Conservation (phyloP, 2,888 invertebrate species). For the Caenorhabditis drosophilae region DNA sequence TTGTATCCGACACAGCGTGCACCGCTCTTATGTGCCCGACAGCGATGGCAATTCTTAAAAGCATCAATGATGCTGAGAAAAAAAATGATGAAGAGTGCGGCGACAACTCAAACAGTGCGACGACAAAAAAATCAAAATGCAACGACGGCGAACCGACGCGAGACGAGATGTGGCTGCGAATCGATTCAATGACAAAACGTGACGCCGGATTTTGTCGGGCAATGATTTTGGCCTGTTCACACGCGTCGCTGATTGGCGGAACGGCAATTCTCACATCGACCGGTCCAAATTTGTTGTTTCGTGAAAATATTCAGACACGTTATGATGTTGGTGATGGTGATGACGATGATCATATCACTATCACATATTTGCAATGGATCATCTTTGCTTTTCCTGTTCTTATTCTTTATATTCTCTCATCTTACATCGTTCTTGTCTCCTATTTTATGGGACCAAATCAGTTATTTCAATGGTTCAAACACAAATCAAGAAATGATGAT, state of each 20-base stretch:
- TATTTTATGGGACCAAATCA: conserved; percentile 34
- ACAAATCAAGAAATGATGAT: conserved; percentile 7
- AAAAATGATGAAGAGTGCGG: conserved; percentile 14
- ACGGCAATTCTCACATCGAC: conserved; percentile 49
- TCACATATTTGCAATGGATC: conserved; percentile 50
- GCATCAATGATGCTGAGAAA: conserved; percentile 30
- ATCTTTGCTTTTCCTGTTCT: conserved; percentile 47
- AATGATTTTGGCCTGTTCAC: conserved; percentile 42
- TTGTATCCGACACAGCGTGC: conserved; percentile 63
- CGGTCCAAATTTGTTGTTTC: conserved; percentile 47
- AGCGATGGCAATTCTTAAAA: conserved; percentile 79
- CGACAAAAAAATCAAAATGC: not conserved
- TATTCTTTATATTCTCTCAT: conserved; percentile 39
- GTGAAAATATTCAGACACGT: conserved; percentile 39
- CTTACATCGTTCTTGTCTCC: conserved; percentile 41
- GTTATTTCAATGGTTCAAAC: conserved; percentile 16
- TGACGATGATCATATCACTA: conserved; percentile 28
- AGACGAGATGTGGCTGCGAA: conserved; percentile 14
- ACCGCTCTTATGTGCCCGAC: conserved; percentile 92
- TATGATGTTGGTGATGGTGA: conserved; percentile 37
- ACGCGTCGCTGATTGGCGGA: conserved; percentile 48
- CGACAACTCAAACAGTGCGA: no score
- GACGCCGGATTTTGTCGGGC: conserved; percentile 37
- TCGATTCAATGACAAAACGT: conserved; percentile 16
- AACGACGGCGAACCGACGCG: not conserved